Conservation (phyloP, 2,797 vertebrate species). For the Hemibagrus guttatus region DNA sequence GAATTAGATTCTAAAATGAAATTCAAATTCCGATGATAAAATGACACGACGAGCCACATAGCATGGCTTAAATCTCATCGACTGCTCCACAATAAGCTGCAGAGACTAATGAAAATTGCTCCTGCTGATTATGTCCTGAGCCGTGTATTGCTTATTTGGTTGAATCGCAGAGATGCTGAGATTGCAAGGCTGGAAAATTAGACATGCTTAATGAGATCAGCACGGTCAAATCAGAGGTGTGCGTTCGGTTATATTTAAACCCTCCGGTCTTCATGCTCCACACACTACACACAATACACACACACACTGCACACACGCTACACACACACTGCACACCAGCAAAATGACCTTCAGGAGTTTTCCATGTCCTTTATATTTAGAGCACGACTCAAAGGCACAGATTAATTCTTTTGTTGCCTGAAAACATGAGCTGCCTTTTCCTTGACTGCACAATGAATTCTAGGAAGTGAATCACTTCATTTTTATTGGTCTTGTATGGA, state of each 20-base stretch:
- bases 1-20: too few relatives aligned
- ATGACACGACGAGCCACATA: neutral
- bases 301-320: slow-evolving; percentile 18
- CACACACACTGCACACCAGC: neutral
- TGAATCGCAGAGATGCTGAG: slow-evolving; percentile 5
- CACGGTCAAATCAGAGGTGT: neutral
- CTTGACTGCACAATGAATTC: neutral
- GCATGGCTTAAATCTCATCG: neutral
- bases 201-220: slow-evolving; percentile 6
- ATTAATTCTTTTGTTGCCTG: neutral
- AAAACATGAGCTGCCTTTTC: neutral
- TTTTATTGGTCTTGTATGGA: neutral
- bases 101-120: neutral
- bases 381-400: neutral
- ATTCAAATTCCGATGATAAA: too few relatives aligned
- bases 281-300: slow-evolving; percentile 30
- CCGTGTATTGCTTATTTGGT: neutral
- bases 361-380: slow-evolving; percentile 17
- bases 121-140: slow-evolving; percentile 8
- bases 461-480: neutral
- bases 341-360: slow-evolving; percentile 43
- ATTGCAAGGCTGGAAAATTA: slow-evolving; percentile 8
- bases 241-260: neutral
- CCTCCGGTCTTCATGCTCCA: neutral
- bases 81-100: neutral